Evolutionary conservation across 2,888 invertebrate species (phyloP).

Genomic region (Platycheirus albimanus): DNA sequence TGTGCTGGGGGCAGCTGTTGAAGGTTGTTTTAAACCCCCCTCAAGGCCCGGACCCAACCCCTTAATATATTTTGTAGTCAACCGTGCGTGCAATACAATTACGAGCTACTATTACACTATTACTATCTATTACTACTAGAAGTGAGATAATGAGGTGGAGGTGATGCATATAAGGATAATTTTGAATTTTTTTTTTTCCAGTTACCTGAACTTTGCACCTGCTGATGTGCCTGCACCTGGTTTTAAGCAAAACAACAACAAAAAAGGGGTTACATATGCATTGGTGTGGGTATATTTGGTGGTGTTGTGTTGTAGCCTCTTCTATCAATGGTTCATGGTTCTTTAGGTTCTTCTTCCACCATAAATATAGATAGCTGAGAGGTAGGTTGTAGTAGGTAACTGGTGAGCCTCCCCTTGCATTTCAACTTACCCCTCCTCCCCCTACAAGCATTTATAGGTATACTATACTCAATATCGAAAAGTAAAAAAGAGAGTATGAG

Average conservation of each 20-base stretch:
- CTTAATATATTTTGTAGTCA: constrained; percentile 21
- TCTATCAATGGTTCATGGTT: constrained; percentile 64
- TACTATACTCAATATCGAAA: not conserved
- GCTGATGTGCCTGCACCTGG: constrained; percentile 6
- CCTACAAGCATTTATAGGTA: constrained; percentile 17
- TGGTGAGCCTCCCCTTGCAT: constrained; percentile 30
- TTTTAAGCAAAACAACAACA: not conserved
- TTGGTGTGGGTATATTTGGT: not conserved
- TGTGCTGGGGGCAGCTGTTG: constrained; percentile 46
- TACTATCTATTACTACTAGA: constrained; percentile 57
- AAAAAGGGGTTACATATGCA: constrained; percentile 30
- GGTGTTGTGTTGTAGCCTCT: constrained; percentile 32
- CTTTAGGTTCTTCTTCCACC: constrained; percentile 48
- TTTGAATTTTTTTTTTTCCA: constrained; percentile 31
- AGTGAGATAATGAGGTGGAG: constrained; percentile 61
- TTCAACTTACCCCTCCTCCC: too few species aligned
- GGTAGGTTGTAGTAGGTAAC: not conserved
- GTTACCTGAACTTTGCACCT: constrained; percentile 21
- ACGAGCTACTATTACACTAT: constrained; percentile 46
- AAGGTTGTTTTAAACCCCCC: constrained; percentile 54
- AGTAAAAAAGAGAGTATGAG: constrained; percentile 31
- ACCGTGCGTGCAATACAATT: constrained; percentile 64
- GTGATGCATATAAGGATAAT: constrained; percentile 30
- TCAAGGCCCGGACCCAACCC: constrained; percentile 30
- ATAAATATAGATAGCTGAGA: constrained; percentile 55